Evolutionary conservation across 2,888 invertebrate species (phyloP).

Genomic region (Pemphredon lugubris): DNA sequence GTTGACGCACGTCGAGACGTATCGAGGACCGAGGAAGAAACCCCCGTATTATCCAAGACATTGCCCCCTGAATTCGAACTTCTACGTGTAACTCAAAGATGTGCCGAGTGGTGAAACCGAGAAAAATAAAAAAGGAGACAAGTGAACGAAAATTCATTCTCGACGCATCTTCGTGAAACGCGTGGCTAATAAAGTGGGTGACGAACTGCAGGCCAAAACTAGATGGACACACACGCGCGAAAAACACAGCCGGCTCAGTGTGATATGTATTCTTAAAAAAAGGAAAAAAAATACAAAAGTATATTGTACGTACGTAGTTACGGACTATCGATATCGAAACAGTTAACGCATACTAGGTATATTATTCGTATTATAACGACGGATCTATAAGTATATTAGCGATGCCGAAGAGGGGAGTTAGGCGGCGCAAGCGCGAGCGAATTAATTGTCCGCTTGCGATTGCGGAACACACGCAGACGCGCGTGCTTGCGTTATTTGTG

Average conservation of each 20-base stretch:
- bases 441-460: constrained; percentile 20
- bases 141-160: background rate
- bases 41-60: constrained; percentile 55
- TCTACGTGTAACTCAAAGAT: constrained; percentile 40
- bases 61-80: constrained; percentile 49
- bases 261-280: constrained; percentile 79
- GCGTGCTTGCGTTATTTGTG: constrained; percentile 34
- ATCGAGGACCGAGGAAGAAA: constrained; percentile 54
- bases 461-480: constrained; percentile 23
- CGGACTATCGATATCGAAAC: constrained; percentile 57
- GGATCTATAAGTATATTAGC: constrained; percentile 22
- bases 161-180: constrained; percentile 28
- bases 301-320: constrained; percentile 62
- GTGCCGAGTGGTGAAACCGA: constrained; percentile 23
- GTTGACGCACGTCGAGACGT: constrained; percentile 53
- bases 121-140: background rate
- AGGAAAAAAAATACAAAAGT: constrained; percentile 46
- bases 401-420: constrained; percentile 4
- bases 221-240: constrained; percentile 70
- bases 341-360: constrained; percentile 63
- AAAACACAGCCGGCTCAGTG: constrained; percentile 79
- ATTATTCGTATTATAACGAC: constrained; percentile 60
- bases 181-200: constrained; percentile 42
- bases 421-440: constrained; percentile 31
- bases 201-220: constrained; percentile 64